Evolutionary conservation across 2,888 invertebrate genomes (phyloP).

Genomic region (Dermolepida albohirtum): DNA sequence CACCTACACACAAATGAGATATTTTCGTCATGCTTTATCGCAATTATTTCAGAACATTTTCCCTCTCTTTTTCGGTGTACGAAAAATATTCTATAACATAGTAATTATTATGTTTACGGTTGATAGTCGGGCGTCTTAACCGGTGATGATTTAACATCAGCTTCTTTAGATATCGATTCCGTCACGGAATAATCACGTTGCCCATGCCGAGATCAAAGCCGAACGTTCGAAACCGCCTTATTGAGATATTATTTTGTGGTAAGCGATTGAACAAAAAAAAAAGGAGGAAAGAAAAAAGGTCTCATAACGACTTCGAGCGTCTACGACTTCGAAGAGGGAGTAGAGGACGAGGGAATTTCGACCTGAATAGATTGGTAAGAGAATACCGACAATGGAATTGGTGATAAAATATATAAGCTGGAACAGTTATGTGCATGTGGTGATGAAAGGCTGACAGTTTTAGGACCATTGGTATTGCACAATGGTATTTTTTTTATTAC

Average conservation of each 20-base stretch:
- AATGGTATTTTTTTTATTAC: conserved; percentile 19
- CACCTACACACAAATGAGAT: too few species aligned
- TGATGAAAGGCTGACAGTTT: conserved; percentile 36
- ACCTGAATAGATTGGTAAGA: conserved; percentile 6
- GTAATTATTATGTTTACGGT: conserved; percentile 34
- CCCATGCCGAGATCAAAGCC: conserved; percentile 37
- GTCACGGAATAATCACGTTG: conserved; percentile 34
- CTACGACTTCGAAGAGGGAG: neutral
- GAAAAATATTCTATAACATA: conserved; percentile 16
- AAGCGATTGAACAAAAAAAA: conserved; percentile 19
- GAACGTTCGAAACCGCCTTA: conserved; percentile 23
- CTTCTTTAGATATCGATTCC: conserved; percentile 39
- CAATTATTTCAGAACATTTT: too few species aligned
- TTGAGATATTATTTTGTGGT: conserved; percentile 39
- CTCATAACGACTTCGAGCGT: conserved; percentile 19
- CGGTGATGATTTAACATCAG: conserved; percentile 42
- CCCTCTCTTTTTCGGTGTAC: neutral
- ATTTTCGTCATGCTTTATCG: too few species aligned
- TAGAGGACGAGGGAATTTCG: conserved; percentile 8
- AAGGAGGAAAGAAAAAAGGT: conserved; percentile 15
- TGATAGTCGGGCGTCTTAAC: conserved; percentile 16
- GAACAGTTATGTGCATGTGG: conserved; percentile 20
- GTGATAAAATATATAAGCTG: conserved; percentile 30
- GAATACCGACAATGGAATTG: conserved; percentile 30
- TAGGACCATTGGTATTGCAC: conserved; percentile 30